These are phyloP conservation scores for Abrostola triplasia DNA, from an alignment of 2,888 invertebrate genomes.

Conservation along the genomic window DNA sequence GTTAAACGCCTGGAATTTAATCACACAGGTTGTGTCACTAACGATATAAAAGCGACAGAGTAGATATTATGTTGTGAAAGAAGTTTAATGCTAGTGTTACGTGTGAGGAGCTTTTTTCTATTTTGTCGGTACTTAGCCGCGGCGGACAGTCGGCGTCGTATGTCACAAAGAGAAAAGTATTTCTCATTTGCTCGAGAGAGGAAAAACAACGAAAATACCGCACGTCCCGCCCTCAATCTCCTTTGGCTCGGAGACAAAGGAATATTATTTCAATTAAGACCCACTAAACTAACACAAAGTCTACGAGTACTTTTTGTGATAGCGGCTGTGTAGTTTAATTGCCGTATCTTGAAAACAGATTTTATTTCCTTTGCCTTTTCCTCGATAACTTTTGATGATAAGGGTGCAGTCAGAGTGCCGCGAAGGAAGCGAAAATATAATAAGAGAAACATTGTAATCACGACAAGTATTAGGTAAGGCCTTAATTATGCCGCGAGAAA, in stretches of 20 bases:
- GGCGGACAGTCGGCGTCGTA: slow-evolving; percentile 73
- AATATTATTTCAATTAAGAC: slow-evolving; percentile 84
- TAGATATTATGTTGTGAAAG: slow-evolving; percentile 49
- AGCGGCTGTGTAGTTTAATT: slow-evolving; percentile 64
- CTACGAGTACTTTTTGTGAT: slow-evolving; percentile 61
- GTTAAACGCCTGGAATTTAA: slow-evolving; percentile 55
- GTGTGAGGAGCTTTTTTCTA: slow-evolving; percentile 59
- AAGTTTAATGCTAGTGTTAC: slow-evolving; percentile 52
- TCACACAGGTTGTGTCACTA: slow-evolving; percentile 43
- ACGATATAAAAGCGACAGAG: slow-evolving; percentile 28
- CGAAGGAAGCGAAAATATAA: not conserved
- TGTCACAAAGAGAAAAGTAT: slow-evolving; percentile 83
- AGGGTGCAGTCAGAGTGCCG: slow-evolving; percentile 4
- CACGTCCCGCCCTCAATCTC: slow-evolving; percentile 78
- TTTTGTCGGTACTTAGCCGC: slow-evolving; percentile 66
- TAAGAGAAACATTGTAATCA: not conserved
- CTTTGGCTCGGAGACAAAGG: slow-evolving; percentile 77
- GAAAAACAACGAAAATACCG: slow-evolving; percentile 77
- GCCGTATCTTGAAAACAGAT: slow-evolving; percentile 49
- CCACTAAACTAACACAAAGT: slow-evolving; percentile 67
- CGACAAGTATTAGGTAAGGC: not conserved
- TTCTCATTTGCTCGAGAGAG: slow-evolving; percentile 78
- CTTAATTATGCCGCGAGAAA: not conserved
- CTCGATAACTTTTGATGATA: slow-evolving; percentile 16
- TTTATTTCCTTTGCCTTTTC: slow-evolving; percentile 36